Evolutionary conservation across 2,797 vertebrate species (phyloP).

Genomic region (Macroramphosus scolopax): DNA sequence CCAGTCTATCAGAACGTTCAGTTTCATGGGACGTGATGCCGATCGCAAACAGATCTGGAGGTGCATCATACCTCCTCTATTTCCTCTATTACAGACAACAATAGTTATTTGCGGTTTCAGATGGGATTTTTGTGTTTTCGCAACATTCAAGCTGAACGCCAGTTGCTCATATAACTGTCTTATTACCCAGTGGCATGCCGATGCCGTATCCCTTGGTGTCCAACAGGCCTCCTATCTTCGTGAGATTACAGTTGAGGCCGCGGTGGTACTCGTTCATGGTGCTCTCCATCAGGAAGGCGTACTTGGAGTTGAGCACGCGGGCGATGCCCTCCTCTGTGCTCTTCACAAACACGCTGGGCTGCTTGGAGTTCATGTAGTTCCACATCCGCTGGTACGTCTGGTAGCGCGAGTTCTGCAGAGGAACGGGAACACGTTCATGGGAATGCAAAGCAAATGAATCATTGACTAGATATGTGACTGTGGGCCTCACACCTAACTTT

Average conservation of each 20-base stretch:
- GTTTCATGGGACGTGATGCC: no score
- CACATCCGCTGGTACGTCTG: constrained; percentile 99
- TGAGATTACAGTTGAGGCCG: constrained; percentile 97
- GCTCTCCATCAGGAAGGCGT: constrained; percentile 96
- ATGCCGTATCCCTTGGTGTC: constrained; percentile 99
- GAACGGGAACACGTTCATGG: constrained; percentile 10
- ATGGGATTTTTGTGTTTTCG: no score
- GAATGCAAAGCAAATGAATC: constrained; percentile 5
- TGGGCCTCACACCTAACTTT: constrained; percentile 7
- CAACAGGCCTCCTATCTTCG: constrained; percentile 95
- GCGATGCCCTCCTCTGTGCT: constrained; percentile 98
- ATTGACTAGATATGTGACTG: constrained; percentile 2
- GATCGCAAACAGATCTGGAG: no score
- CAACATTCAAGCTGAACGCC: no score
- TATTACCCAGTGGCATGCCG: constrained; percentile 96
- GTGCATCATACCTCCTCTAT: no score
- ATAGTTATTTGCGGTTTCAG: no score
- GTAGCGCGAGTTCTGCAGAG: constrained; percentile 90
- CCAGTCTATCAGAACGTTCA: no score
- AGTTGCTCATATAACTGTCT: no score
- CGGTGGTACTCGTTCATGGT: constrained; percentile 99
- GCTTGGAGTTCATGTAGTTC: constrained; percentile 99
- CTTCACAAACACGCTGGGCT: constrained; percentile 96
- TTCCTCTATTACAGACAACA: no score
- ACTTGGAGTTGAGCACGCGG: constrained; percentile 94